A percentile compares a stretch with the other conserved stretches of the same genome.
Conservation (phyloP, 2,113 vertebrate genomes). For the Elachura formosa region DNA sequence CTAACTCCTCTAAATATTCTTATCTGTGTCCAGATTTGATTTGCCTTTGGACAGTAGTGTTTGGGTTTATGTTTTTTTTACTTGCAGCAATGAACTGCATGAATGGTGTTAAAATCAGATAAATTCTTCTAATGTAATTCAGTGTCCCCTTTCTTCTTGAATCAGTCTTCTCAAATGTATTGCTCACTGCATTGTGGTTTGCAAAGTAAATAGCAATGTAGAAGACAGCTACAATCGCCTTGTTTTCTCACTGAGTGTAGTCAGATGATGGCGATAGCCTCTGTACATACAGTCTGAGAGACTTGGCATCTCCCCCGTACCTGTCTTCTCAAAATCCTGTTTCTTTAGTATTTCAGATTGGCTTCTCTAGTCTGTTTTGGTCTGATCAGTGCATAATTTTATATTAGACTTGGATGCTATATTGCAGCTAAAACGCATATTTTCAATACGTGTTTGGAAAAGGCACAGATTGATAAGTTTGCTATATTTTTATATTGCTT, state of each 20-base stretch:
- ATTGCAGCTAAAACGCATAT: not conserved
- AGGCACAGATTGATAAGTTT: not conserved
- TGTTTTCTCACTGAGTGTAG: not conserved
- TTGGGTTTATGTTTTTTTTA: not conserved
- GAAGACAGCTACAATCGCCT: not conserved
- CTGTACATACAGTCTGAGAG: not conserved
- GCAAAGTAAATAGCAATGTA: not conserved
- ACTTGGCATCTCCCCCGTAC: not conserved
- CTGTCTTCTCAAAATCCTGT: not conserved
- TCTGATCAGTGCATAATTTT: not conserved
- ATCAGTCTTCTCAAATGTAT: not conserved
- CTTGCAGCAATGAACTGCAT: not conserved
- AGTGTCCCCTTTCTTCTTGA: not conserved
- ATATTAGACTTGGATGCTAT: not conserved
- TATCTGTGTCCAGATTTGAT: not conserved
- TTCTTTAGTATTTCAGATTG: not conserved
- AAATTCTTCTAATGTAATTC: not conserved
- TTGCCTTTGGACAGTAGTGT: not conserved
- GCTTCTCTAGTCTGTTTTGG: not conserved
- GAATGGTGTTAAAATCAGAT: not conserved
- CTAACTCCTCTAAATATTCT: not conserved
- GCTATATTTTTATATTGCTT: not conserved
- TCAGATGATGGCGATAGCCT: not conserved
- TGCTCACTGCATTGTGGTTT: not conserved
- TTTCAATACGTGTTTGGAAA: not conserved